Percentiles rank a stretch among this genome's conserved stretches.
Evolutionary conservation across 2,797 vertebrate species (phyloP).

Genomic region (Crenichthys baileyi): DNA sequence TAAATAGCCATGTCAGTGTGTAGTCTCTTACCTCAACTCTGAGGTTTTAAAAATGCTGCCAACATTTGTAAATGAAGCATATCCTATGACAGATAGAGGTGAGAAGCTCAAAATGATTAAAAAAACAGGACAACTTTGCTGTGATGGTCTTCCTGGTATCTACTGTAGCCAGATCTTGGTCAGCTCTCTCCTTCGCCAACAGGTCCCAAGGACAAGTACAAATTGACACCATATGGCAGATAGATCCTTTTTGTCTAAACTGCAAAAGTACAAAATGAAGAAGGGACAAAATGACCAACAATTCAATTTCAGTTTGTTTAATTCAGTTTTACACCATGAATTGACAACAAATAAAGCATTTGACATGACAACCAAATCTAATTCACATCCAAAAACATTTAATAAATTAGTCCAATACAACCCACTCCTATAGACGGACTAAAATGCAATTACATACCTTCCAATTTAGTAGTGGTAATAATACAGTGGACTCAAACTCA

Average conservation of each 20-base stretch:
- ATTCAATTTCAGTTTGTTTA: background rate
- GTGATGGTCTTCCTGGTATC: too few species aligned
- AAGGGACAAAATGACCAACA: background rate
- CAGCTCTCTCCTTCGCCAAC: too few species aligned
- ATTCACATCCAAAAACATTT: background rate
- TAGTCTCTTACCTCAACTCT: too few species aligned
- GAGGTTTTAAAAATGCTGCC: too few species aligned
- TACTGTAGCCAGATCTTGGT: too few species aligned
- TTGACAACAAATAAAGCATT: background rate
- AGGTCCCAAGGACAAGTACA: background rate
- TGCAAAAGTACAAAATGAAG: background rate
- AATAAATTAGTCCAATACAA: background rate
- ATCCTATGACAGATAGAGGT: too few species aligned
- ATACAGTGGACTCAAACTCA: background rate
- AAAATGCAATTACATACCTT: background rate
- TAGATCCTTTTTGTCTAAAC: background rate
- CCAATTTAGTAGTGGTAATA: background rate
- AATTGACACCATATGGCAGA: background rate
- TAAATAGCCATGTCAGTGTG: background rate
- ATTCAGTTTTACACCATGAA: too few species aligned
- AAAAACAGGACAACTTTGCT: too few species aligned
- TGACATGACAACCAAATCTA: background rate
- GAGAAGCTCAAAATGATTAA: too few species aligned
- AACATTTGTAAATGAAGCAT: too few species aligned
- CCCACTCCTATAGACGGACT: background rate